Evolutionary conservation across 1,140 invertebrate genomes (phyloP).

Genomic region (Matsumurasca onukii): DNA sequence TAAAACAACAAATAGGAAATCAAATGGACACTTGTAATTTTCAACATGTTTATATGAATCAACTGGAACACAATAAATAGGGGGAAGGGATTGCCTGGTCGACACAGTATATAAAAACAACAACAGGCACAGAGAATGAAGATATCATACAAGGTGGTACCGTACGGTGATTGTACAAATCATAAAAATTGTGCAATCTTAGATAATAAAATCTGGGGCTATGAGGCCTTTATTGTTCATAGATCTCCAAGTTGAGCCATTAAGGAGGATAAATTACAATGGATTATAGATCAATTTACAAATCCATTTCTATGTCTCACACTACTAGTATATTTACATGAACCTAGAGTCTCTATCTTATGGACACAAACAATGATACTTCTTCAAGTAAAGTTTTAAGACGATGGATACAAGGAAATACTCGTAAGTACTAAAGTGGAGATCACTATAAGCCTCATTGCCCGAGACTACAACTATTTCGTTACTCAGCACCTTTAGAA

Average conservation of each 20-base stretch:
- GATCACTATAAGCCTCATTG: background rate
- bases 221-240: background rate
- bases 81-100: constrained; percentile 13
- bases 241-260: background rate
- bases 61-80: constrained; percentile 25
- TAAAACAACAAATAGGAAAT: too few species aligned
- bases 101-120: constrained; percentile 25
- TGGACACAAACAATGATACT: too few species aligned
- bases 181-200: constrained; percentile 8
- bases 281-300: background rate
- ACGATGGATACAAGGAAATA: too few species aligned
- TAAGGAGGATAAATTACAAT: background rate
- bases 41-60: constrained; percentile 27
- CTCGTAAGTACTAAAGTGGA: too few species aligned
- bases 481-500: constrained; percentile 7
- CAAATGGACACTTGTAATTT: too few species aligned
- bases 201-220: background rate
- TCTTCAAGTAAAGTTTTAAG: too few species aligned
- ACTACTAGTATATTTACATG: too few species aligned
- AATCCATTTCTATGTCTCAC: too few species aligned
- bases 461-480: background rate
- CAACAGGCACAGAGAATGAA: constrained; percentile 16
- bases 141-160: background rate
- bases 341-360: too few species aligned
- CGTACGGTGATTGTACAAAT: constrained; percentile 1